A percentile compares a stretch with the other conserved stretches of the same genome.
phyloP scores from a whole-genome alignment of 2,888 invertebrate genomes.

The Drosophila dives region DNA sequence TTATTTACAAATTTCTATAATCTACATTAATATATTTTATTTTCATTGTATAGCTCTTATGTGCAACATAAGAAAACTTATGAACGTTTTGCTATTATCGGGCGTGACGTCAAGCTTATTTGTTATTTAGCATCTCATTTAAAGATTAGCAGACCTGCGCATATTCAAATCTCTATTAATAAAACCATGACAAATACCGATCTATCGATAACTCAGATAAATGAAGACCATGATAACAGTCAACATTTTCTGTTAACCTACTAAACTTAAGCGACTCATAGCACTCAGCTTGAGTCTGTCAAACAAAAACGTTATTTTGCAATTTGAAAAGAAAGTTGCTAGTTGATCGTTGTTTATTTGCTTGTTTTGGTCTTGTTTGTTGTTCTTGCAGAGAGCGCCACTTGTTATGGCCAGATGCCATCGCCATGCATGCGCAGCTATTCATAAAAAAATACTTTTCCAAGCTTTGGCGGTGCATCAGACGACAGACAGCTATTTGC shows the following conservation, averaged over 20 bases:
- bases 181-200: neutral
- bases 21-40: neutral
- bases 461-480: constrained; percentile 19
- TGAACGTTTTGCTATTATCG: neutral
- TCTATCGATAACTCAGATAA: neutral
- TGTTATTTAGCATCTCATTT: neutral
- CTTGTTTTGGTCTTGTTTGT: constrained; percentile 27
- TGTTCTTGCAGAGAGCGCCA: constrained; percentile 55
- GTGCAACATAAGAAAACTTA: neutral
- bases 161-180: neutral
- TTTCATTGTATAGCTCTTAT: neutral
- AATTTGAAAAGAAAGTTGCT: constrained; percentile 35
- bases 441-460: constrained; percentile 36
- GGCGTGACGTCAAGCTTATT: neutral
- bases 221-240: neutral
- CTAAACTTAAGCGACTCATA: neutral
- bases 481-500: constrained; percentile 49
- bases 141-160: neutral
- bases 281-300: constrained; percentile 28
- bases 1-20: neutral
- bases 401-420: constrained; percentile 52
- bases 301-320: neutral
- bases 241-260: constrained; percentile 6
- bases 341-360: constrained; percentile 21
- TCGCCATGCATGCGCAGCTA: constrained; percentile 15